phyloP scores from a whole-genome alignment of 2,113 vertebrate species.

The Pygathrix nemaeus region DNA sequence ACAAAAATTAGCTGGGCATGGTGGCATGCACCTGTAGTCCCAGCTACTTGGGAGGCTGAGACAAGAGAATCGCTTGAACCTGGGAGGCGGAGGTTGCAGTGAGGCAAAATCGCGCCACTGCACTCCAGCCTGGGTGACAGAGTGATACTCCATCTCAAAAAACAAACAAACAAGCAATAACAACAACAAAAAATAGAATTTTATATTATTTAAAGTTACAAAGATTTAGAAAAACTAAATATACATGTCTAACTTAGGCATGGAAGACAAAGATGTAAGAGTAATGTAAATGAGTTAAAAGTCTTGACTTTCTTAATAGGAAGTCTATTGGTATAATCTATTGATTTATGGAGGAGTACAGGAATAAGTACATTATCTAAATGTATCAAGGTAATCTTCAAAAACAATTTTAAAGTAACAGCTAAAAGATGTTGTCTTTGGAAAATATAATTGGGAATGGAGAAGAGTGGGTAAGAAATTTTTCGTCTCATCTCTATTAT shows the following conservation, averaged over 20 bases:
- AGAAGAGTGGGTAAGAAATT: neutral
- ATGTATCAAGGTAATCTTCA: neutral
- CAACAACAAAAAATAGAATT: no score
- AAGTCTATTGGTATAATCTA: neutral
- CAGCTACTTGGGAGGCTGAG: no score
- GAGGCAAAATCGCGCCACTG: no score
- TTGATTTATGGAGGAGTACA: neutral
- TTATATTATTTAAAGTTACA: neutral
- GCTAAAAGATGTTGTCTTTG: conserved; percentile 14
- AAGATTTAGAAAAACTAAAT: neutral
- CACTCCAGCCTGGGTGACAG: no score
- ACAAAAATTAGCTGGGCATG: no score
- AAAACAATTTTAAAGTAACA: neutral
- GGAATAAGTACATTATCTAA: neutral
- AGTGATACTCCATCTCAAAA: no score
- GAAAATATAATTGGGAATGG: neutral
- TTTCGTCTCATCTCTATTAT: neutral
- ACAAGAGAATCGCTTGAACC: no score
- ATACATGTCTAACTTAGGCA: neutral
- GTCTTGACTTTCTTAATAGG: neutral
- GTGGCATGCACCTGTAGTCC: no score
- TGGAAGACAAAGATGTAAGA: neutral
- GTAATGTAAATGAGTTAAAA: neutral
- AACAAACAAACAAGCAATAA: no score
- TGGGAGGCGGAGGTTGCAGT: no score